Conservation (phyloP, 2,113 vertebrate genomes). For the Myotis lucifugus region DNA sequence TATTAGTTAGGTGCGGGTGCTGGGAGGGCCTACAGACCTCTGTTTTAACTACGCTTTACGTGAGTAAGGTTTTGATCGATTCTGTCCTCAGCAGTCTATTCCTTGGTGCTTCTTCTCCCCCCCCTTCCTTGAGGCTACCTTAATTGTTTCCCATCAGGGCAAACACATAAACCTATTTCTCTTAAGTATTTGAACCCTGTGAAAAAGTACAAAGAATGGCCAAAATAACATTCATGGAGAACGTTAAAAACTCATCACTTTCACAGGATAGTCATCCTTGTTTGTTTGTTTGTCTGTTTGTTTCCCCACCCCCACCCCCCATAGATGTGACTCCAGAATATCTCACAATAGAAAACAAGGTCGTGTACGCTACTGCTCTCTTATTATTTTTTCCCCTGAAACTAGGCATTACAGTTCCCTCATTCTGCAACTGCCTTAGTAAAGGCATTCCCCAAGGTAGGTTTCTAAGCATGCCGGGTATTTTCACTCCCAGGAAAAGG, state of each 20-base stretch:
- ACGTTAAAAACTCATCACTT: not conserved
- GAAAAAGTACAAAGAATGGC: not conserved
- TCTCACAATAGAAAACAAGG: not conserved
- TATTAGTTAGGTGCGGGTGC: not conserved
- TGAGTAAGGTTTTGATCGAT: not conserved
- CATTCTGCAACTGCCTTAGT: not conserved
- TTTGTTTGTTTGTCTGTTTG: not conserved
- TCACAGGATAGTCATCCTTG: not conserved
- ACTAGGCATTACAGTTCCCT: not conserved
- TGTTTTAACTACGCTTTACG: not conserved
- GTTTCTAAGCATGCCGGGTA: not conserved
- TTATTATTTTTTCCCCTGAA: not conserved
- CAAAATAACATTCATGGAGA: not conserved
- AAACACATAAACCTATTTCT: not conserved
- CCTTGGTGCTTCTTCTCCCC: not conserved
- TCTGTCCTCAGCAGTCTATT: not conserved
- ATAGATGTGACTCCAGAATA: not conserved
- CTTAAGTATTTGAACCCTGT: not conserved
- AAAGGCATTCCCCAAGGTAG: not conserved
- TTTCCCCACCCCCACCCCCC: not conserved
- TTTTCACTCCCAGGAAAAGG: not conserved
- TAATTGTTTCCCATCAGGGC: not conserved
- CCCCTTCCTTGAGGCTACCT: not conserved
- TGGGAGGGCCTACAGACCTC: not conserved
- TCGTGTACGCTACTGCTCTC: too few species aligned